phyloP scores from a whole-genome alignment of 1,140 invertebrate species.

The Brachionus plicatilis region DNA sequence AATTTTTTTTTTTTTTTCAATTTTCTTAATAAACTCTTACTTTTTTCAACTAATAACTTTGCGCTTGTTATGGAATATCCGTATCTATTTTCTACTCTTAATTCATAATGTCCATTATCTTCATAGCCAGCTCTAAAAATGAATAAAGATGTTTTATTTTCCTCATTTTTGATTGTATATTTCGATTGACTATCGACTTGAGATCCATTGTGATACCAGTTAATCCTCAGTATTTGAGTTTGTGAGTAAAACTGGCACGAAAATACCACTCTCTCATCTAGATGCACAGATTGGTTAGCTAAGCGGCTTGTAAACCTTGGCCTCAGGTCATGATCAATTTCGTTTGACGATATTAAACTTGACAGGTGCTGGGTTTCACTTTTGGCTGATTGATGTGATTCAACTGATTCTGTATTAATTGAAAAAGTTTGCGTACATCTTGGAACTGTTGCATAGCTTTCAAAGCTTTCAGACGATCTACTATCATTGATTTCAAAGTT shows the following conservation, averaged over 20 bases:
- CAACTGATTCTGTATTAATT: too few species aligned
- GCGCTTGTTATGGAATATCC: not conserved
- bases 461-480: slow-evolving; percentile 2
- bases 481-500: slow-evolving; percentile 2
- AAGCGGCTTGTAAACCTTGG: not conserved
- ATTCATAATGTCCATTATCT: not conserved
- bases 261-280: not conserved
- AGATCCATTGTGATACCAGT: slow-evolving; percentile 31
- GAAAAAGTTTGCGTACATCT: not conserved
- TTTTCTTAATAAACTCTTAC: not conserved
- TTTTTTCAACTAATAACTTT: not conserved
- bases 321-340: not conserved
- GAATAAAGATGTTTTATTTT: not conserved
- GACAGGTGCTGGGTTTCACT: not conserved
- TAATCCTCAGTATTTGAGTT: not conserved
- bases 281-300: not conserved
- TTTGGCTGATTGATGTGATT: too few species aligned
- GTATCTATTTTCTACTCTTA: not conserved
- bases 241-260: not conserved
- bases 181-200: not conserved
- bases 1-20: too few species aligned
- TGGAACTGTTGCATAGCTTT: not conserved
- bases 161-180: not conserved
- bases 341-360: not conserved
- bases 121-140: not conserved